These are phyloP conservation scores for Colius striatus DNA, from an alignment of 2,113 vertebrate species.

Conservation along the genomic window DNA sequence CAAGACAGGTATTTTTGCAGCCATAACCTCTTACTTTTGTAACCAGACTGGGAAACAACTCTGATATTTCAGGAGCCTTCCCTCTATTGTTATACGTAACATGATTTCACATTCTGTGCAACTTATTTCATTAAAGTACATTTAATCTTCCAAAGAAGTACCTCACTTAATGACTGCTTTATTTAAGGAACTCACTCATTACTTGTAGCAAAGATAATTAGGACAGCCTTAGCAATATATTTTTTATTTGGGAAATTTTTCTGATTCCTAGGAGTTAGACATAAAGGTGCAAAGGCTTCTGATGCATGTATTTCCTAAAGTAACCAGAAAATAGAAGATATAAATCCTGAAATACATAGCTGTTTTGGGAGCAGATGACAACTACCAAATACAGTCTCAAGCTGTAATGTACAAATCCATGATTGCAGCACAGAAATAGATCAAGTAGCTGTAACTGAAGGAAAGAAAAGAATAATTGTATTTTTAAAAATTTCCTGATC, in stretches of 20 bases:
- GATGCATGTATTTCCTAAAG: background rate
- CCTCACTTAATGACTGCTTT: background rate
- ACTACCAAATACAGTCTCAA: slow-evolving; percentile 52
- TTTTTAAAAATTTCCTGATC: background rate
- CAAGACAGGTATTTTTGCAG: background rate
- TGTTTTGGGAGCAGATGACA: slow-evolving; percentile 53
- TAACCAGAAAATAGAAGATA: slow-evolving; percentile 34
- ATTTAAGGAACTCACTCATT: background rate
- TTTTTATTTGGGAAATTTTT: background rate
- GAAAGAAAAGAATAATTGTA: background rate
- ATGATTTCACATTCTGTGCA: background rate
- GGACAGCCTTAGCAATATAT: background rate
- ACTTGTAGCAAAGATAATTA: background rate
- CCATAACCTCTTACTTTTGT: background rate
- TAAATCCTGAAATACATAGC: background rate
- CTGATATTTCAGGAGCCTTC: background rate
- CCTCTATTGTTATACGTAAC: background rate
- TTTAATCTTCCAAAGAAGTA: background rate
- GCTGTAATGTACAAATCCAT: slow-evolving; percentile 56
- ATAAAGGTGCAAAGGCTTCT: background rate
- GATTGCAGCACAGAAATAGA: slow-evolving; percentile 44
- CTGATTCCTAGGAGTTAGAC: background rate
- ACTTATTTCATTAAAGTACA: background rate
- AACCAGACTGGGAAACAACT: background rate
- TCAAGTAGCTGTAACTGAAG: background rate